Conservation (phyloP, 23 tunicate genomes). For the Clavelina lepadiformis region DNA sequence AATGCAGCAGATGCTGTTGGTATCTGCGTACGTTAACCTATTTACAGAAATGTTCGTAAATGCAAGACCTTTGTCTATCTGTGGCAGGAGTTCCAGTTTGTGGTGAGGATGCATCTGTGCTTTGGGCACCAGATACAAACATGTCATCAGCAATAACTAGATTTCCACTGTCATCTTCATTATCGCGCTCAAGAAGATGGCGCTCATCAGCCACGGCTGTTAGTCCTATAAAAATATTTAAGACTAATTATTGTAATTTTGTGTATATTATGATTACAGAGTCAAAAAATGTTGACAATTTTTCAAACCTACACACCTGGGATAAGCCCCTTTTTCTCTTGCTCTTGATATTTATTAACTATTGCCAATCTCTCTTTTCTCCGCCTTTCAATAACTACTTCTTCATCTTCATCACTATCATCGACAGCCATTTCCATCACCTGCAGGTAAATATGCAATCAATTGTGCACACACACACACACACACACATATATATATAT, state of each 20-base stretch:
- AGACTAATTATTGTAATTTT: too few relatives aligned
- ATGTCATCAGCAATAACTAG: conserved; percentile 62
- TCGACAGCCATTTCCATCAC: conserved; percentile 47
- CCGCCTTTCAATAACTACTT: conserved; percentile 57
- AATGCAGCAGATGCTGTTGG: too few relatives aligned
- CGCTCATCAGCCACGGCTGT: conserved; percentile 76
- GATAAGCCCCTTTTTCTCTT: conserved; percentile 64
- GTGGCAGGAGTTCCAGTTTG: too few relatives aligned
- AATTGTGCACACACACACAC: too few relatives aligned
- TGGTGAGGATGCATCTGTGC: conserved; percentile 24
- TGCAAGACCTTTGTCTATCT: too few relatives aligned
- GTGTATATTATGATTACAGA: too few relatives aligned
- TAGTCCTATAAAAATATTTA: conserved; percentile 60
- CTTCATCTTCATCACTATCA: conserved; percentile 80
- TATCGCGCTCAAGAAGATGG: conserved; percentile 41
- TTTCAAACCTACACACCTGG: conserved; percentile 32
- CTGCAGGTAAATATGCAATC: conserved; percentile 5
- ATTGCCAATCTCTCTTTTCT: conserved; percentile 63
- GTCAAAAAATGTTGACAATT: too few relatives aligned
- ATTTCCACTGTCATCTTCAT: conserved; percentile 65
- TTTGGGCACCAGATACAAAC: conserved; percentile 19
- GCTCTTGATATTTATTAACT: conserved; percentile 67
- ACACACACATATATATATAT: too few relatives aligned
- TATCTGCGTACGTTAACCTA: too few relatives aligned
- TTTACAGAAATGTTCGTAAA: too few relatives aligned